phyloP scores from a whole-genome alignment of 2,113 vertebrate genomes.

The Gallinago media region DNA sequence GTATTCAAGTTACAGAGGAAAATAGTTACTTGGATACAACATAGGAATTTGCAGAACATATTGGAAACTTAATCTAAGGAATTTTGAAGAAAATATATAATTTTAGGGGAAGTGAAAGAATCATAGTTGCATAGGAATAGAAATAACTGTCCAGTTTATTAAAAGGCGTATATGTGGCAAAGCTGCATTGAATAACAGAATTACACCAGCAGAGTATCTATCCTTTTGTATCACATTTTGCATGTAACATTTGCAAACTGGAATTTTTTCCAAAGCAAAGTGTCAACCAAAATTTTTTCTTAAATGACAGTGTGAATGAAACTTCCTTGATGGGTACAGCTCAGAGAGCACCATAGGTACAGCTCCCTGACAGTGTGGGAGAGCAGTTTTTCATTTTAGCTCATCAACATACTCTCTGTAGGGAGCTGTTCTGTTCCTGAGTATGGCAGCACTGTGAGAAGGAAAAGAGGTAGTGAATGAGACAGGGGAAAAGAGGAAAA shows the following conservation, averaged over 20 bases:
- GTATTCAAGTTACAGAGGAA: neutral
- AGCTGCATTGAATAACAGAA: neutral
- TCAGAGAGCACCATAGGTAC: constrained; percentile 5
- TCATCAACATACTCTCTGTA: neutral
- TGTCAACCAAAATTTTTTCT: neutral
- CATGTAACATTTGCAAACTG: neutral
- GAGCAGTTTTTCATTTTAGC: constrained; percentile 22
- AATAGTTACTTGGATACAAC: neutral
- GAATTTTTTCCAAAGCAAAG: constrained; percentile 10
- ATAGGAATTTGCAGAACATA: neutral
- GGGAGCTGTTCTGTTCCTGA: constrained; percentile 21
- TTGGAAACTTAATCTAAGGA: neutral
- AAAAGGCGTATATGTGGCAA: neutral
- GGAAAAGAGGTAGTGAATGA: constrained; percentile 22
- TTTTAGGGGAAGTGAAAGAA: neutral
- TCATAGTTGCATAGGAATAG: neutral
- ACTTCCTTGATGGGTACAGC: constrained; percentile 22
- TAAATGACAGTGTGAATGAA: constrained; percentile 10
- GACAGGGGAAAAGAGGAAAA: neutral
- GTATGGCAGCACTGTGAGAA: constrained; percentile 22
- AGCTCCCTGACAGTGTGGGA: neutral
- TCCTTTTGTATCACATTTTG: neutral
- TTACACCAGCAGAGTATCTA: neutral
- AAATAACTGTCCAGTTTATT: neutral
- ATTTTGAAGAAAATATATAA: neutral